Base-by-base conservation (phyloP, 1,140 invertebrate genomes). In the Homalodisca vitripennis region DNA sequence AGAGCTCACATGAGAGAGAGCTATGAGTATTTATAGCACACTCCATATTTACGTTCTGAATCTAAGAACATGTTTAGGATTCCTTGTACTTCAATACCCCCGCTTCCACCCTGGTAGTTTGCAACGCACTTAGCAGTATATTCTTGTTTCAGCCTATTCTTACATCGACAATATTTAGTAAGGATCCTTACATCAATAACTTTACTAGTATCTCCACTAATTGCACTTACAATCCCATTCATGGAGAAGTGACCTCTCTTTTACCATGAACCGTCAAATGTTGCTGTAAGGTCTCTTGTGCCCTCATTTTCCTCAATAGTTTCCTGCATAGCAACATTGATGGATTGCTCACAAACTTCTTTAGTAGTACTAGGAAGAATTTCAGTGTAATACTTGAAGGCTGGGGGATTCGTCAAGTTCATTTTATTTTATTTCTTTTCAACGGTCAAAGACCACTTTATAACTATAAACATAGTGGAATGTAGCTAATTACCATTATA, bases 131-230 rank as follows among this genome's bases (percentile, higher is more conserved):
- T 17, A 41, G 6, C 17, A 41, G 6, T 41, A 41, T 41, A 17
- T 10, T 10, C 34, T 41, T 41, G 34, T 41, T 41, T 17, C 34
- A 41, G 34, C 34, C 34, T 41, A 10, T 17, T 41, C 17, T 41
- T 41, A 41, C 34, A 41, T 41, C 34, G 6, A 41, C 34, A 41
- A 17, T 41, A 51, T 48, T 72, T 72, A n/a, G 12, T 62, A 26
- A 68, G 27, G 6, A 68, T 53, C 6, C 22, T 30, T 13, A 68
- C n/a, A 63, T 73, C 71, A 17, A 73, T 27, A 48, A 73, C 69
- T 53, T 71, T 68, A 0, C 69, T 48, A 48, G 63, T 20, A 12
- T 29, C 51, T 26, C 53, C 64, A 41, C 34, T 41, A 41, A 67
- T 67, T n/a, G 30, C 64, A 47, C 29, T 46, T 17, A 47, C 47